Evolutionary conservation across 2,113 vertebrate genomes (phyloP).

Genomic region (Silurus asotus): DNA sequence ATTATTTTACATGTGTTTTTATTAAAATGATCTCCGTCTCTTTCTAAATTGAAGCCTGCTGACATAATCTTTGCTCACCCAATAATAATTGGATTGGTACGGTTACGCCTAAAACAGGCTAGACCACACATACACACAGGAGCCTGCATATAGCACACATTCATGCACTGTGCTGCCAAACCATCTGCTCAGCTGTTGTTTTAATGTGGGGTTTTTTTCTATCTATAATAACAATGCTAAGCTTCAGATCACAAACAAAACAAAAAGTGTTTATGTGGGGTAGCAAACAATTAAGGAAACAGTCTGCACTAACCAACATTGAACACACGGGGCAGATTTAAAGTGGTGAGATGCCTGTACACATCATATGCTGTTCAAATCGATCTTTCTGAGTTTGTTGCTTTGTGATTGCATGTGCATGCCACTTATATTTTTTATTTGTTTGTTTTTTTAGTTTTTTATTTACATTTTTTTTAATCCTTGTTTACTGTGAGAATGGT

Average conservation of each 20-base stretch:
- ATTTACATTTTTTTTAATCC: background rate
- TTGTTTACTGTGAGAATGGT: background rate
- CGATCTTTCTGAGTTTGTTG: background rate
- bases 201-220: background rate
- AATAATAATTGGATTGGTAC: slow-evolving; percentile 9
- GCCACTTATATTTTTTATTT: background rate
- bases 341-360: background rate
- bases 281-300: background rate
- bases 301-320: slow-evolving; percentile 3
- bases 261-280: background rate
- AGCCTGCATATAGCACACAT: background rate
- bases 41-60: slow-evolving; percentile 2
- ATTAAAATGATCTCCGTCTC: background rate
- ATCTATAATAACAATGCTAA: slow-evolving; percentile 9
- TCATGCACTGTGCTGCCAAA: background rate
- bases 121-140: slow-evolving; percentile 26
- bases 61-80: slow-evolving; percentile 10
- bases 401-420: background rate
- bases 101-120: slow-evolving; percentile 7
- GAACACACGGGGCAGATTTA: background rate
- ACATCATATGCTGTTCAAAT: background rate
- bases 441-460: too few species aligned
- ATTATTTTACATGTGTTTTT: background rate
- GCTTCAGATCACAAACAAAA: background rate
- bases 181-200: slow-evolving; percentile 32